Evolutionary conservation across 2,113 vertebrate species (phyloP).

Genomic region (Ameiurus melas): DNA sequence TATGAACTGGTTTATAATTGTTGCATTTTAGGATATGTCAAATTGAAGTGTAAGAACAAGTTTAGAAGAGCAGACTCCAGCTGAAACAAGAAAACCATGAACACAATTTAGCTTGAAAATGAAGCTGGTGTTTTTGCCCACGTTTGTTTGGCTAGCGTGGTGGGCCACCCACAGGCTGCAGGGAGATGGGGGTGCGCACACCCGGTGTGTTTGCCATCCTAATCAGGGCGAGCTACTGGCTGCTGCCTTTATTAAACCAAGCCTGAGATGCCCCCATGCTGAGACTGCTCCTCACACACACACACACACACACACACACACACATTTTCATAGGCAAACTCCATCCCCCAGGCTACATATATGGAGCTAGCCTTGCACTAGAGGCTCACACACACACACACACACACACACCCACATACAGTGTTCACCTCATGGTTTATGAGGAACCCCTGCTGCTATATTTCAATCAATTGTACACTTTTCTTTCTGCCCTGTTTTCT

Average conservation of each 20-base stretch:
- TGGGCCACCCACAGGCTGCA: constrained; percentile 62
- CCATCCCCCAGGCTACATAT: constrained; percentile 67
- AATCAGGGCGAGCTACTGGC: constrained; percentile 70
- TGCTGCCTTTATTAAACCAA: constrained; percentile 64
- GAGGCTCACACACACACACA: neutral
- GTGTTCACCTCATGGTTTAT: constrained; percentile 48
- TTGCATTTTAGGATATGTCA: neutral
- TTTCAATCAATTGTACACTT: constrained; percentile 55
- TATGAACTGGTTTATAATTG: neutral
- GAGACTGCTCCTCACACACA: constrained; percentile 61
- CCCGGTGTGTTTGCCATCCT: constrained; percentile 66
- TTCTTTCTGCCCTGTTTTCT: constrained; percentile 36
- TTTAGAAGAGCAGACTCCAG: neutral
- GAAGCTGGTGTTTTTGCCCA: constrained; percentile 32
- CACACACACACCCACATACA: neutral
- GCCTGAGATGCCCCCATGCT: constrained; percentile 66
- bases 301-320: constrained; percentile 49
- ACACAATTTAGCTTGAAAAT: constrained; percentile 37
- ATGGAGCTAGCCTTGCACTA: constrained; percentile 60
- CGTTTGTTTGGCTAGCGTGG: constrained; percentile 54
- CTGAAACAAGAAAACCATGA: constrained; percentile 6
- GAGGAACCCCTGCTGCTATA: constrained; percentile 45
- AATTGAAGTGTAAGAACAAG: neutral
- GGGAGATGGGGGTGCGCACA: constrained; percentile 50
- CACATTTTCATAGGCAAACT: constrained; percentile 46